Conservation (phyloP, 2,888 invertebrate species). For the Troglohyphantes excavatus region DNA sequence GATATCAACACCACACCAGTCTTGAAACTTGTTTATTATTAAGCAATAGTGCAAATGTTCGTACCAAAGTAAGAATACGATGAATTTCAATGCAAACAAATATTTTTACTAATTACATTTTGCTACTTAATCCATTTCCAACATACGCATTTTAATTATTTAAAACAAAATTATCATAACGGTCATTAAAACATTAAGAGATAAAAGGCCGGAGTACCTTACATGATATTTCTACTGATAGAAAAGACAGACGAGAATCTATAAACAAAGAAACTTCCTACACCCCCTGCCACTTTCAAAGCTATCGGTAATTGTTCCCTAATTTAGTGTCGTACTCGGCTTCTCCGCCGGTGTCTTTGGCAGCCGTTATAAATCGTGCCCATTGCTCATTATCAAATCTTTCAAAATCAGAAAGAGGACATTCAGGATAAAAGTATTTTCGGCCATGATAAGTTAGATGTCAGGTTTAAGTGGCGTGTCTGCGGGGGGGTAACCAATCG, state of each 20-base stretch:
- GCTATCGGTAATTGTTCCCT: conserved; percentile 53
- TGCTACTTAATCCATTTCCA: no score
- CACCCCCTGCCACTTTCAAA: conserved; percentile 10
- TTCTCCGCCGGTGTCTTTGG: conserved; percentile 12
- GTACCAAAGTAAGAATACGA: no score
- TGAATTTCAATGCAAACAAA: no score
- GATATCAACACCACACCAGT: no score
- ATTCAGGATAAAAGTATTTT: conserved; percentile 38
- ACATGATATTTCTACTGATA: no score
- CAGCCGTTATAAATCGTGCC: conserved; percentile 54
- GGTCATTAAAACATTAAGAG: no score
- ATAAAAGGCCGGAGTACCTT: no score
- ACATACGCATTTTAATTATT: no score
- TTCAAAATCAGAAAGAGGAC: conserved; percentile 63
- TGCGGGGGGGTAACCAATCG: conserved; percentile 10
- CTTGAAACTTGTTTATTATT: no score
- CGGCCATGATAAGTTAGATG: conserved; percentile 56
- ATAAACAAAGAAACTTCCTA: conserved; percentile 22
- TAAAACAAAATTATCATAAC: no score
- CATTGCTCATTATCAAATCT: conserved; percentile 68
- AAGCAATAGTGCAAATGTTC: no score
- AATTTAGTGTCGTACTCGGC: conserved; percentile 51
- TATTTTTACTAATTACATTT: no score
- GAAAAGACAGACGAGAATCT: not conserved
- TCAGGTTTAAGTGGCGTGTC: conserved; percentile 69